Evolutionary conservation across 2,888 invertebrate species (phyloP), one percentile per base, ranked within the genome.

Genomic region (Penaeus monodon): DNA sequence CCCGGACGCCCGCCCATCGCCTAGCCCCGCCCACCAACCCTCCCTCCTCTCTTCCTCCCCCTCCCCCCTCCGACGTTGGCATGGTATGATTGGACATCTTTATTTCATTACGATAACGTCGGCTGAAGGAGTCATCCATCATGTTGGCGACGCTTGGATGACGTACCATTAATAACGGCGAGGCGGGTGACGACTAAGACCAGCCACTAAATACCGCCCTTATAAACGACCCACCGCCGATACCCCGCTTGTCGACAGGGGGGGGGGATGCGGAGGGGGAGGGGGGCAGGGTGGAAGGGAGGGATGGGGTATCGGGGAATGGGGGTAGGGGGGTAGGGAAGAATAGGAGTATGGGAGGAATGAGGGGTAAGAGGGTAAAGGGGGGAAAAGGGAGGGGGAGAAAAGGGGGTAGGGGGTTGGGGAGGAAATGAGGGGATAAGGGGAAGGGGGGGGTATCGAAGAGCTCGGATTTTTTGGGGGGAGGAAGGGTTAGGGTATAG

Each of bases 71-170:
- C 33, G 80, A 27, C 73, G 29, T 76, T 81, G 81, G 81, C 86
- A 86, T 86, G 81, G 77, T 86, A 86, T 86, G 86, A 89, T 89
- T 89, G 89, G 89, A 89, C 89, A 88, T 89, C 89, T 89, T 89
- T 89, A 89, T 89, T 89, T 89, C 89, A 89, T 89, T 89, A 89
- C 88, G 89, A 89, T 89, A 89, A 89, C 89, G 89, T 88, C 89
- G 83, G 81, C 80, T 88, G 88, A 86, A 66, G 80, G 82, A 74
- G 82, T 85, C 88, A 85, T 88, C 68, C 88, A 88, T 89, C 89
- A 89, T 89, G 83, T 78, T 79, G 82, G 88, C 85, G 88, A 88
- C 88, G 85, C 77, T 27, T 81, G 84, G 88, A 49, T 85, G 89
- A 89, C 88, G 85, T 65, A 78, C 85, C 89, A 89, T 89, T 86